A percentile compares a stretch with the other conserved stretches of the same genome.
Evolutionary conservation across 2,113 vertebrate species (phyloP).

Genomic region (Anser brachyrhynchus): DNA sequence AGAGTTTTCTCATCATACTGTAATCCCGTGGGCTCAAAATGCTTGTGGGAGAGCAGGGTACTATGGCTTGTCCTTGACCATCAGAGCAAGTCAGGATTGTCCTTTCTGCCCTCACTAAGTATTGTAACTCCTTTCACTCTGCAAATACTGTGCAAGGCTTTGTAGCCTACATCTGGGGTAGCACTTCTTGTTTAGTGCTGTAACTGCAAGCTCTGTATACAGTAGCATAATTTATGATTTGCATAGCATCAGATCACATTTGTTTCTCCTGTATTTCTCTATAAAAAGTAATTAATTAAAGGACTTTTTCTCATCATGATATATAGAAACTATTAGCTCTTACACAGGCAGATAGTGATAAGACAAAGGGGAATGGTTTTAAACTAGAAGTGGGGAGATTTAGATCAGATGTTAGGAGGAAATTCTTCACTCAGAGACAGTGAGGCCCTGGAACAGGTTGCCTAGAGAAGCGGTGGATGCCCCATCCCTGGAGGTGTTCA

Average conservation of each 20-base stretch:
- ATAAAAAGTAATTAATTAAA: not conserved
- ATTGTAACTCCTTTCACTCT: not conserved
- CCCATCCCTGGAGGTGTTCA: not conserved
- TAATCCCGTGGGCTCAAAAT: not conserved
- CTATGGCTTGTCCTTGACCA: not conserved
- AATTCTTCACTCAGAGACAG: no score
- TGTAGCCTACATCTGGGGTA: rapidly evolving
- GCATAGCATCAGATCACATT: not conserved
- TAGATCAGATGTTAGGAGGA: no score
- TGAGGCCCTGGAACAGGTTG: no score
- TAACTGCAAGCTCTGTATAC: not conserved
- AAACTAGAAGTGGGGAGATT: no score
- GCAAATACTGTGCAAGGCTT: not conserved
- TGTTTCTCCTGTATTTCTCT: not conserved
- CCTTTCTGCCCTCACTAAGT: not conserved
- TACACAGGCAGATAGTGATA: no score
- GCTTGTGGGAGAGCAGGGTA: not conserved
- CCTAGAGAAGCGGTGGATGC: not conserved
- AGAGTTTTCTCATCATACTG: rapidly evolving
- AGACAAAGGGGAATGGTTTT: no score
- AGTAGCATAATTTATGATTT: not conserved
- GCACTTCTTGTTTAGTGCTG: not conserved
- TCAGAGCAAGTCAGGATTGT: not conserved
- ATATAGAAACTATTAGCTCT: not conserved
- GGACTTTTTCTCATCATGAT: not conserved